Evolutionary conservation across 2,113 vertebrate species (phyloP), one percentile per base, ranked within the genome.

Genomic region (Centropus bengalensis): DNA sequence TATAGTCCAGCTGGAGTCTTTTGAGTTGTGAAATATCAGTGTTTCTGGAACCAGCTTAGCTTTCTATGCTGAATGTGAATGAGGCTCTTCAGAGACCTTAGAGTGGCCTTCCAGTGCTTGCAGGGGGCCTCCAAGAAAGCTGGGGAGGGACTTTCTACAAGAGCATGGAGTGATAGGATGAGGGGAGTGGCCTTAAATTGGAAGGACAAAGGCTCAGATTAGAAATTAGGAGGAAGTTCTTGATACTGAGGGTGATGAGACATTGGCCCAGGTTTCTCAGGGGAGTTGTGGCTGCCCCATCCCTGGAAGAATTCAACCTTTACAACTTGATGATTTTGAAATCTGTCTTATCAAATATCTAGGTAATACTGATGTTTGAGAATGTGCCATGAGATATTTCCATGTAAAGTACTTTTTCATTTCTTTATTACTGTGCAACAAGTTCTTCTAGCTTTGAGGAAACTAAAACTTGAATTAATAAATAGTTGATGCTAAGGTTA

Each of bases 21-120:
- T 45, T 56, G 64, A 92, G 33, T 82, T 74, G 68, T 89, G 52
- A 86, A 77, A 76, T 92, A 91, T 21, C 27, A 56, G 13, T 79
- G 36, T 88, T 95, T 88, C 74, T 96, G 71, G 47, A 93, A 56
- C 54, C 40, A 27, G 44, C 77, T 95, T 94, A 68, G 49, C 26
- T 91, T 95, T 22, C 9, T 82, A 78, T 66, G 54, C 49, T 86
- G 56, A 68, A 88, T 58, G 22, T 36, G 36, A 90, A 45, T 15
- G 19, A 45, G 44, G 44, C 44, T 45, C 44, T 18, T 8, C 16
- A 18, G 44, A 45, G 44, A 45, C 44, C 14, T 45, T 45, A 45
- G 16, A 45, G 44, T 15, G 15, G 19, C 44, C 14, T 45, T 45
- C 44, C 44, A 45, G 44, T 45, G 19, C 14, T 18, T 13, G 44